Conservation (phyloP, 2,113 vertebrate species). For the Cardinalis cardinalis region DNA sequence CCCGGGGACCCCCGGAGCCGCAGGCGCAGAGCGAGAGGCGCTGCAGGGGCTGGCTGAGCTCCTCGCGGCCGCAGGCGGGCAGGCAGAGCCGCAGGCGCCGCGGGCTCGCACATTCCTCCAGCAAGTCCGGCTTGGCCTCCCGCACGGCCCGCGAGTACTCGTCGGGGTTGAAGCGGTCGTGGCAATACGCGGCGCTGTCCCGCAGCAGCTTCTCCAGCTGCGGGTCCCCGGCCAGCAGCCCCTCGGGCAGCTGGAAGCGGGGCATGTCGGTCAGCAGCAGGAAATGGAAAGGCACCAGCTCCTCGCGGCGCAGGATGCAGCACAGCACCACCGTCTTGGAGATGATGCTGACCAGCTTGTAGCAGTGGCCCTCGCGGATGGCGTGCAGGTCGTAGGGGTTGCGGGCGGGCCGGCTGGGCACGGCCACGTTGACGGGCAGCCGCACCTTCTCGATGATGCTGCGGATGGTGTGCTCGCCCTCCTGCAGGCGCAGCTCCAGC, state of each 20-base stretch:
- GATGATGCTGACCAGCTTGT: slow-evolving; percentile 96
- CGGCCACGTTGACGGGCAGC: slow-evolving; percentile 92
- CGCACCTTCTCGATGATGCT: slow-evolving; percentile 96
- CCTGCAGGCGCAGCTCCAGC: slow-evolving; percentile 93
- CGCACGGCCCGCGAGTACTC: slow-evolving; percentile 92
- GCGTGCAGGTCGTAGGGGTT: slow-evolving; percentile 93
- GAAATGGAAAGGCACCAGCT: slow-evolving; percentile 90
- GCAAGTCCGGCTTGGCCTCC: slow-evolving; percentile 86
- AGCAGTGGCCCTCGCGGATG: slow-evolving; percentile 94
- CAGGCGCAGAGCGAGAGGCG: slow-evolving; percentile 79
- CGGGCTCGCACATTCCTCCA: slow-evolving; percentile 88
- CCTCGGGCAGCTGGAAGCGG: slow-evolving; percentile 89
- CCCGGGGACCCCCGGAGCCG: slow-evolving; percentile 46
- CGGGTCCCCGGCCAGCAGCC: slow-evolving; percentile 78
- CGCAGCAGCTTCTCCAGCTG: slow-evolving; percentile 85
- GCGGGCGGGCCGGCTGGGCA: slow-evolving; percentile 87
- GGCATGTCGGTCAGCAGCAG: slow-evolving; percentile 92
- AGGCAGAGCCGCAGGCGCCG: slow-evolving; percentile 82
- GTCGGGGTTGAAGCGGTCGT: slow-evolving; percentile 88
- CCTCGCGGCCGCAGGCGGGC: slow-evolving; percentile 71
- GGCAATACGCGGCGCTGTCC: slow-evolving; percentile 84
- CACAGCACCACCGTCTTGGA: slow-evolving; percentile 97
- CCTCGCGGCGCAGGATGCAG: slow-evolving; percentile 86
- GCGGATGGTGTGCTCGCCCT: slow-evolving; percentile 94
- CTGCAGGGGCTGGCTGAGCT: slow-evolving; percentile 75